These are phyloP conservation scores for Mastigias papua DNA, from an alignment of 30 jellyfish, hydroid and myxozoan species.

Conservation along the genomic window DNA sequence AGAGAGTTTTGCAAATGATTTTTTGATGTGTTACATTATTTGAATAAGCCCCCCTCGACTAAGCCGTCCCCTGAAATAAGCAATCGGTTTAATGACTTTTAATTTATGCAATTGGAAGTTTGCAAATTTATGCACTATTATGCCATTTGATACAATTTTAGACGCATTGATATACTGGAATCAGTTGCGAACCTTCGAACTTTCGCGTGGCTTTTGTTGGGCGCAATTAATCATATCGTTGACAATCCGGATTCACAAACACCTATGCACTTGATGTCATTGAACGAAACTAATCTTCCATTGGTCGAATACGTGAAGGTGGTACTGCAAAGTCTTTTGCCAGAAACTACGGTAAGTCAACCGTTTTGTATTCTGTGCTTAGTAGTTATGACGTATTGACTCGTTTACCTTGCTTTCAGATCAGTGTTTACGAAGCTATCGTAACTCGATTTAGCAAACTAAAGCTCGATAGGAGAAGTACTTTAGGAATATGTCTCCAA, in stretches of 20 bases:
- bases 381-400: too few species aligned
- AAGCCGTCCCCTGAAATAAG: too few species aligned
- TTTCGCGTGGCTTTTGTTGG: slow-evolving; percentile 77
- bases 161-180: slow-evolving; percentile 76
- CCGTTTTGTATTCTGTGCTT: not conserved
- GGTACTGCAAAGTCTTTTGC: slow-evolving; percentile 34
- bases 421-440: too few species aligned
- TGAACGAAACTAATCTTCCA: slow-evolving; percentile 40
- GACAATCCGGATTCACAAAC: slow-evolving; percentile 61
- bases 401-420: too few species aligned
- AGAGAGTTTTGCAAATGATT: too few species aligned
- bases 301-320: slow-evolving; percentile 53
- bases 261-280: slow-evolving; percentile 41
- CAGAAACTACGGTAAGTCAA: slow-evolving; percentile 36
- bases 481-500: too few species aligned
- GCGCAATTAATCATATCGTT: slow-evolving; percentile 77
- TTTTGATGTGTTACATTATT: too few species aligned
- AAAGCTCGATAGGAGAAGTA: too few species aligned
- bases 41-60: too few species aligned
- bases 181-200: slow-evolving; percentile 59
- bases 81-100: too few species aligned
- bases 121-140: not conserved
- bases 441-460: too few species aligned
- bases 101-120: too few species aligned
- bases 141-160: not conserved